Conservation (phyloP, 1,140 invertebrate species). For the Aradophagus sp. region DNA sequence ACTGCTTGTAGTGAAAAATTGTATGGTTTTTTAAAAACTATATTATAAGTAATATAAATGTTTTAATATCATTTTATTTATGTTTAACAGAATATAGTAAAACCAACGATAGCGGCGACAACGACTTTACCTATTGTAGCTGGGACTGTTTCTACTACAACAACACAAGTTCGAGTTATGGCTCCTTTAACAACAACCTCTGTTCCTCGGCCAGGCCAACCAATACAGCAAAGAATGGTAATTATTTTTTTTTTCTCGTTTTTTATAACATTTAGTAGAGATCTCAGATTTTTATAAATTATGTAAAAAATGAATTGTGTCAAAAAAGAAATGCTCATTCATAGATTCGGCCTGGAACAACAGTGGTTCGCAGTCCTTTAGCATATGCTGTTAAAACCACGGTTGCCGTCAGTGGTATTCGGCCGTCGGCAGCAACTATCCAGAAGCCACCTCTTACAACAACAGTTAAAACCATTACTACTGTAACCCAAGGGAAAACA, state of each 20-base stretch:
- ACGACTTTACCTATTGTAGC: constrained; percentile 64
- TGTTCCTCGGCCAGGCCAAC: constrained; percentile 26
- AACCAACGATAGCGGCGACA: constrained; percentile 57
- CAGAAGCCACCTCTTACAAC: constrained; percentile 67
- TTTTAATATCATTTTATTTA: too few relatives aligned
- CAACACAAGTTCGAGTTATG: constrained; percentile 77
- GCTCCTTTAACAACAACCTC: constrained; percentile 64
- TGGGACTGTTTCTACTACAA: constrained; percentile 66
- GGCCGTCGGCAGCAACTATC: constrained; percentile 63
- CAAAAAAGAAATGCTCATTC: constrained; percentile 7
- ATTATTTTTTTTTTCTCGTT: not conserved
- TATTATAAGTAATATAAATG: too few relatives aligned
- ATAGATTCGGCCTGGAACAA: constrained; percentile 61
- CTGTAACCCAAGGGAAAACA: constrained; percentile 65
- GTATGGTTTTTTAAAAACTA: too few relatives aligned
- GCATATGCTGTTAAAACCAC: constrained; percentile 67
- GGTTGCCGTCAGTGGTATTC: constrained; percentile 63
- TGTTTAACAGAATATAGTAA: constrained; percentile 64
- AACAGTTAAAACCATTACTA: constrained; percentile 63
- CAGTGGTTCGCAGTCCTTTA: constrained; percentile 61
- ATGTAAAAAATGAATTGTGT: not conserved
- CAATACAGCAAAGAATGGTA: constrained; percentile 42
- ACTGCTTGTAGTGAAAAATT: too few relatives aligned
- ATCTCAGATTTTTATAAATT: too few relatives aligned
- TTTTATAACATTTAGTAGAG: too few relatives aligned